Percentiles rank a stretch among this genome's conserved stretches.
phyloP scores from a whole-genome alignment of 1,140 invertebrate genomes.

The Mizuhopecten yessoensis region DNA sequence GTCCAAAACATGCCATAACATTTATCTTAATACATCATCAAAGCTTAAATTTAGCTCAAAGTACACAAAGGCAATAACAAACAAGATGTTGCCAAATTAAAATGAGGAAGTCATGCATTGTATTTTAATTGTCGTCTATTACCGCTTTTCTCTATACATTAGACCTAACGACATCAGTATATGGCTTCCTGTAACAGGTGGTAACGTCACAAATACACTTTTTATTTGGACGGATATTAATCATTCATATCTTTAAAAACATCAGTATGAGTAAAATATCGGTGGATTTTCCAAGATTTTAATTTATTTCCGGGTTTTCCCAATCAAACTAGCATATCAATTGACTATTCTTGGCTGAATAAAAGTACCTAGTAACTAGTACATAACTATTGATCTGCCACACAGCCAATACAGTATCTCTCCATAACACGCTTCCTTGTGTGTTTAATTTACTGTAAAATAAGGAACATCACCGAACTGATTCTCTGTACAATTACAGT shows the following conservation, averaged over 20 bases:
- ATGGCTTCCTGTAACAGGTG: too few relatives aligned
- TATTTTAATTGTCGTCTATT: background rate
- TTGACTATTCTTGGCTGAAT: background rate
- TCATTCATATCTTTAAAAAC: background rate
- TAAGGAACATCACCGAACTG: background rate
- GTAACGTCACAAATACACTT: background rate
- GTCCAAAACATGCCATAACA: too few relatives aligned
- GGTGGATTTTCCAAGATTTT: background rate
- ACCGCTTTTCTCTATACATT: too few relatives aligned
- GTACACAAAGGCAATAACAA: background rate
- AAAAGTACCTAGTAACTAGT: background rate
- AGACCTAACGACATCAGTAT: too few relatives aligned
- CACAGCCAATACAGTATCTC: background rate
- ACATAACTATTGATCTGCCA: background rate
- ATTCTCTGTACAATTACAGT: conserved; percentile 4
- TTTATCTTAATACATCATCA: too few relatives aligned
- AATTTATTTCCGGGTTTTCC: background rate
- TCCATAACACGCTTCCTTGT: background rate
- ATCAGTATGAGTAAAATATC: background rate
- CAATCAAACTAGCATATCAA: background rate
- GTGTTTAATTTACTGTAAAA: background rate
- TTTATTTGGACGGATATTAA: background rate
- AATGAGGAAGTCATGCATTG: background rate
- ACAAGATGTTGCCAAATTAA: background rate
- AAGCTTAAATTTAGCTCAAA: too few relatives aligned